Conservation (phyloP, 2,888 invertebrate species). For the Julus scanicus region DNA sequence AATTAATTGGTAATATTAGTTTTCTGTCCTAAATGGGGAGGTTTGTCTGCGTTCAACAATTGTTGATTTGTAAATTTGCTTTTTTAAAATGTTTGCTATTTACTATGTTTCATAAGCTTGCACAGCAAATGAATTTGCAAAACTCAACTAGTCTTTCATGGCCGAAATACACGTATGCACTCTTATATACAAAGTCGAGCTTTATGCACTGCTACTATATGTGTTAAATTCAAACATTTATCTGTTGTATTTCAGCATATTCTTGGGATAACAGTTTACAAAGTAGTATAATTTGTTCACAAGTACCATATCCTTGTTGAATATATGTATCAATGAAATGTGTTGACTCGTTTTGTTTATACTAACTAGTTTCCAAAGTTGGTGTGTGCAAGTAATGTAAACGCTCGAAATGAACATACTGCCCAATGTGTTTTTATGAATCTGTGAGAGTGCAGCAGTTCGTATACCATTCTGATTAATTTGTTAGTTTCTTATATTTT, state of each 20-base stretch:
- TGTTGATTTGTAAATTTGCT: neutral
- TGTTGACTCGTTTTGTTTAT: no score
- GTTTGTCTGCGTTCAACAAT: neutral
- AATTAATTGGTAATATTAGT: neutral
- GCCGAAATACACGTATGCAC: neutral
- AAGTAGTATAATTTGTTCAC: no score
- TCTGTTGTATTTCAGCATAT: neutral
- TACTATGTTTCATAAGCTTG: neutral
- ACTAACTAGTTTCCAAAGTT: no score
- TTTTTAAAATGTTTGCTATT: neutral
- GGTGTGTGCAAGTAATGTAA: no score
- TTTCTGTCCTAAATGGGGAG: neutral
- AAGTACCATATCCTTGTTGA: no score
- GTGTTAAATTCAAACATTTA: neutral
- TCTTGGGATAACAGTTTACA: no score
- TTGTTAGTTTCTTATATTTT: no score
- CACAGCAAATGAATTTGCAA: neutral
- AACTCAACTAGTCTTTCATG: neutral
- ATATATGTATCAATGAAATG: no score
- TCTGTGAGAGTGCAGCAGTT: no score
- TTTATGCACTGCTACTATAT: neutral
- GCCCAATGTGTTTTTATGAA: no score
- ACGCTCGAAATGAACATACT: no score
- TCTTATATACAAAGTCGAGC: neutral
- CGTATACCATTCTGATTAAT: no score